Conservation (phyloP, 2,888 invertebrate genomes). For the Dasysyrphus albostriatus region DNA sequence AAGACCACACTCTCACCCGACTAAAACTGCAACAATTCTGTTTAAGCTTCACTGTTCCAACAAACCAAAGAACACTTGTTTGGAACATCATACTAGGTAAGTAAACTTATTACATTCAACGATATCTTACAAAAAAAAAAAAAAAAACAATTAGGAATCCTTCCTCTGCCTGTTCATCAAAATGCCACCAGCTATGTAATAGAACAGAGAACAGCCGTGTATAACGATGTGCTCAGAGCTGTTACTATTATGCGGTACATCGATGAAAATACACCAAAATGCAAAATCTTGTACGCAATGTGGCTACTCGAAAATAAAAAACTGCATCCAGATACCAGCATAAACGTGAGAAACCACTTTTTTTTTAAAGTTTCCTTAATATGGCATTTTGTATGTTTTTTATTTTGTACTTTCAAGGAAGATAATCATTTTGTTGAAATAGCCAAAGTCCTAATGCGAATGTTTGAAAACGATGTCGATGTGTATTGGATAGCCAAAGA, state of each 20-base stretch:
- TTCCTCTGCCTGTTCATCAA: constrained; percentile 88
- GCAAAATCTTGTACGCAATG: constrained; percentile 90
- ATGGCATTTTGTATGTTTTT: constrained; percentile 6
- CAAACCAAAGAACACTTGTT: constrained; percentile 89
- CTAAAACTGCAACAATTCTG: constrained; percentile 93
- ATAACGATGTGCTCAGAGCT: constrained; percentile 89
- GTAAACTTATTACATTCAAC: neutral
- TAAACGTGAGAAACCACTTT: constrained; percentile 82
- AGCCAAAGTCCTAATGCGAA: constrained; percentile 88
- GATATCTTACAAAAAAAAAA: neutral
- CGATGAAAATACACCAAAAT: constrained; percentile 87
- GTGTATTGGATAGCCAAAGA: constrained; percentile 93
- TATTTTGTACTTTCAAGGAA: constrained; percentile 81
- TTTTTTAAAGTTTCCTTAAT: neutral
- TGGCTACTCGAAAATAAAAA: constrained; percentile 91
- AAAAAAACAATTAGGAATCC: constrained; percentile 85
- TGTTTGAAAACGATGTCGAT: constrained; percentile 90
- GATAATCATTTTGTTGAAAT: constrained; percentile 87
- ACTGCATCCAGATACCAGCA: constrained; percentile 85
- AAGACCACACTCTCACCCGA: constrained; percentile 92
- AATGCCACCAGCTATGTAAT: constrained; percentile 91
- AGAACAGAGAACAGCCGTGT: constrained; percentile 90
- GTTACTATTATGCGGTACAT: constrained; percentile 88
- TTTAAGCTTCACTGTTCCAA: constrained; percentile 92
- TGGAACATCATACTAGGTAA: constrained; percentile 94